A percentile compares a stretch with the other conserved stretches of the same genome.
Conservation (phyloP, 2,888 invertebrate species). For the Drosophila prolongata region DNA sequence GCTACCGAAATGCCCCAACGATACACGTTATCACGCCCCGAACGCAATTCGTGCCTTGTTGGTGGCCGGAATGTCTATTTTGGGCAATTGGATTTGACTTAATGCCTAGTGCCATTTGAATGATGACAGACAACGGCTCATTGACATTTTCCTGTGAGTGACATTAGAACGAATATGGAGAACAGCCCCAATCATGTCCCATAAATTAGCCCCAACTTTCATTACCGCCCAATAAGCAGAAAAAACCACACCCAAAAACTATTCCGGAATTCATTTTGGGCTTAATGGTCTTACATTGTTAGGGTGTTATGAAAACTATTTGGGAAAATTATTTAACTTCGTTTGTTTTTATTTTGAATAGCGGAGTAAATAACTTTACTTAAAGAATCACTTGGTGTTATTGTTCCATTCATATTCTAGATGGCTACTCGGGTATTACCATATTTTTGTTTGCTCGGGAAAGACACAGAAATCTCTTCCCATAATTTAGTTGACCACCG, state of each 20-base stretch:
- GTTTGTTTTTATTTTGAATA: background rate
- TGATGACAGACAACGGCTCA: conserved; percentile 47
- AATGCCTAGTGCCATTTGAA: conserved; percentile 47
- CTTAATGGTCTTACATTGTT: background rate
- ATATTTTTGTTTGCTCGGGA: too few relatives aligned
- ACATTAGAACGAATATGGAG: conserved; percentile 17
- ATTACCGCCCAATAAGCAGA: conserved; percentile 12
- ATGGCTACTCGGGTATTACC: too few relatives aligned
- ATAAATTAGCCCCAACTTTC: conserved; percentile 26
- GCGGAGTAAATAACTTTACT: too few relatives aligned
- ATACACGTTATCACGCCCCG: conserved; percentile 32
- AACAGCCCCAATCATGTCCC: conserved; percentile 14
- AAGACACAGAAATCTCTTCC: too few relatives aligned
- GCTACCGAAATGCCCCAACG: conserved; percentile 31
- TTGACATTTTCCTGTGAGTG: conserved; percentile 36
- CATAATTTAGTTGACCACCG: too few relatives aligned
- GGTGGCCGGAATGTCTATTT: conserved; percentile 32
- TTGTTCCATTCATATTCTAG: too few relatives aligned
- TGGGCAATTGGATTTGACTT: conserved; percentile 42
- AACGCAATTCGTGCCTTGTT: conserved; percentile 27
- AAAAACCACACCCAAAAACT: background rate
- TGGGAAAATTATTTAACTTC: background rate
- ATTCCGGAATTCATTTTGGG: background rate
- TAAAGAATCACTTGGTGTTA: too few relatives aligned
- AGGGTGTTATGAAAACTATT: background rate